These are phyloP conservation scores for Leptopterna dolabrata DNA, from an alignment of 2,888 invertebrate species.

Conservation along the genomic window DNA sequence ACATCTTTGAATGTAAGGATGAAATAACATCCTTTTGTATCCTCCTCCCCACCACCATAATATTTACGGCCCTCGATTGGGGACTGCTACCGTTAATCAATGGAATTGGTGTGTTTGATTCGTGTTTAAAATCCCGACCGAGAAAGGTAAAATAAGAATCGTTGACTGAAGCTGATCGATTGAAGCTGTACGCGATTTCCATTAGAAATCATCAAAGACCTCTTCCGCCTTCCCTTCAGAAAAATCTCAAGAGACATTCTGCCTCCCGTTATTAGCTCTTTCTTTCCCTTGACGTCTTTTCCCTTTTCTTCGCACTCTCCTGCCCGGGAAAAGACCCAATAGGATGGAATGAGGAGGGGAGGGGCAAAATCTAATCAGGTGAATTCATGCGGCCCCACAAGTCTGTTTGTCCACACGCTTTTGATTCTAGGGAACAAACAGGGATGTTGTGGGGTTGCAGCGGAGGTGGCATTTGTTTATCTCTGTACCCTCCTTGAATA, in stretches of 20 bases:
- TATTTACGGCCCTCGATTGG: no score
- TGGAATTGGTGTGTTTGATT: no score
- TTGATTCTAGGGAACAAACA: conserved; percentile 46
- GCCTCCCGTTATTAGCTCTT: conserved; percentile 25
- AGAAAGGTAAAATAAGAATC: background rate
- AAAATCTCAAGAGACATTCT: conserved; percentile 3
- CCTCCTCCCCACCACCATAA: no score
- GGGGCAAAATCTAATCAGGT: conserved; percentile 47
- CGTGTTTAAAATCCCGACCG: background rate
- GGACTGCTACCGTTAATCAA: no score
- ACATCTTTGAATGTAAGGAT: no score
- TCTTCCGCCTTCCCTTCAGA: background rate
- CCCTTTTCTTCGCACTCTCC: background rate
- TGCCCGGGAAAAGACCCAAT: background rate
- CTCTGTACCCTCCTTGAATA: conserved; percentile 18
- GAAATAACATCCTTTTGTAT: no score
- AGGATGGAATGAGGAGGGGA: background rate
- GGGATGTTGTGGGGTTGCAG: background rate
- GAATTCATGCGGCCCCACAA: conserved; percentile 47
- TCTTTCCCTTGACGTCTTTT: conserved; percentile 9
- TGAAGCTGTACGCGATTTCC: conserved; percentile 10
- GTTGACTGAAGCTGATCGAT: background rate
- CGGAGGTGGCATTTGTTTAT: conserved; percentile 35
- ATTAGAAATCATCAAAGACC: conserved; percentile 30
- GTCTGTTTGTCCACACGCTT: conserved; percentile 46